Conservation (phyloP, 2,113 vertebrate genomes). For the Penelope pileata region DNA sequence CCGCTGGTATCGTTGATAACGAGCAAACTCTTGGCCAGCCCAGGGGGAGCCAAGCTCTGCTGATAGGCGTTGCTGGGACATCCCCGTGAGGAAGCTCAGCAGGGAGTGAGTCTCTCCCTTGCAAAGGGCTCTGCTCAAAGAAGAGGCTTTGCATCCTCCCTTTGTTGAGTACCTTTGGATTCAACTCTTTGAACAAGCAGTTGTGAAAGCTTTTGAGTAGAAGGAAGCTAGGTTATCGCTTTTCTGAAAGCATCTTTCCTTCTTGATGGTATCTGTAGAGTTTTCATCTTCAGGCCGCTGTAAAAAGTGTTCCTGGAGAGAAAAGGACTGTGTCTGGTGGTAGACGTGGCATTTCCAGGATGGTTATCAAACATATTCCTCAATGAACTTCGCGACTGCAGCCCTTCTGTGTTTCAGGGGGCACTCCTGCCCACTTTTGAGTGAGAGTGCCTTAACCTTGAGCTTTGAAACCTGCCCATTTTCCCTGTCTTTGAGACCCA, state of each 20-base stretch:
- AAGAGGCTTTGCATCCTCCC: not conserved
- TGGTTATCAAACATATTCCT: not conserved
- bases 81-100: not conserved
- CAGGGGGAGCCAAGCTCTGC: too few species aligned
- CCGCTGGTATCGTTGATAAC: not conserved
- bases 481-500: not conserved
- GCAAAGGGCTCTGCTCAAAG: not conserved
- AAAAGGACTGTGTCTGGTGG: not conserved
- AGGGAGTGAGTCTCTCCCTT: not conserved
- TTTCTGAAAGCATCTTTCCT: not conserved
- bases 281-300: not conserved
- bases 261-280: not conserved
- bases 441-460: not conserved
- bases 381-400: not conserved
- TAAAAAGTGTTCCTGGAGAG: not conserved
- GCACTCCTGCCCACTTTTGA: not conserved
- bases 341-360: not conserved
- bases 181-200: not conserved
- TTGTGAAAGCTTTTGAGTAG: not conserved
- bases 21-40: too few species aligned
- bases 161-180: not conserved
- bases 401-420: not conserved
- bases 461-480: not conserved
- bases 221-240: rapidly evolving
- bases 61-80: not conserved